A percentile compares a stretch with the other conserved stretches of the same genome.
Conservation (phyloP, 2,797 vertebrate genomes). For the Poeciliopsis turneri region DNA sequence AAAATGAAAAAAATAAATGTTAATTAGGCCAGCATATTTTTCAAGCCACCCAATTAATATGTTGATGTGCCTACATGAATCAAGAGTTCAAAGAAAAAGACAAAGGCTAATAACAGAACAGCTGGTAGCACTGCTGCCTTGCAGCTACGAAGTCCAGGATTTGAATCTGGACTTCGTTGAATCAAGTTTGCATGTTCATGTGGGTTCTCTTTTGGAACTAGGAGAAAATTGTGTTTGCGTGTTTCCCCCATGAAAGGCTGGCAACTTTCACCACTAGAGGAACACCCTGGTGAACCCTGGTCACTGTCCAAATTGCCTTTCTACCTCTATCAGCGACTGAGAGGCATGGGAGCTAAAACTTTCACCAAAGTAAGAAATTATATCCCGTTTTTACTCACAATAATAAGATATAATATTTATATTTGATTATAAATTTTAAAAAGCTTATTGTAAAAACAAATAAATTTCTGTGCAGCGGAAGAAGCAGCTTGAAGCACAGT, state of each 20-base stretch:
- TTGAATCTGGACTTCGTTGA: not conserved
- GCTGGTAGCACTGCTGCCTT: not conserved
- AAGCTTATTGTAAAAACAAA: not conserved
- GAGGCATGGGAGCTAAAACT: not conserved
- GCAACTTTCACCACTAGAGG: not conserved
- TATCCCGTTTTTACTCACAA: too few relatives aligned
- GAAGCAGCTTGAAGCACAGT: constrained; percentile 9
- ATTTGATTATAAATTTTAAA: not conserved
- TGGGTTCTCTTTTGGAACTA: not conserved
- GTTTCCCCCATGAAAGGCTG: not conserved
- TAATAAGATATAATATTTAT: not conserved
- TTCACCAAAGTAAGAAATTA: not conserved
- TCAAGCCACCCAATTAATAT: not conserved
- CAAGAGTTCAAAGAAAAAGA: not conserved
- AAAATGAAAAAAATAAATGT: not conserved
- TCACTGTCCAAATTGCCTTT: not conserved
- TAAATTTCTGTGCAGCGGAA: not conserved
- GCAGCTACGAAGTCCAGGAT: not conserved
- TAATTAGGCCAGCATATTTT: not conserved
- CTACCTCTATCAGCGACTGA: not conserved
- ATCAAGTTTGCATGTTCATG: not conserved
- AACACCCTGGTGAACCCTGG: not conserved
- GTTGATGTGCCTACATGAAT: not conserved
- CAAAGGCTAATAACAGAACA: not conserved
- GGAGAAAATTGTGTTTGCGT: not conserved